phyloP scores from a whole-genome alignment of 2,888 invertebrate species.

The Galerucella nymphaeae region DNA sequence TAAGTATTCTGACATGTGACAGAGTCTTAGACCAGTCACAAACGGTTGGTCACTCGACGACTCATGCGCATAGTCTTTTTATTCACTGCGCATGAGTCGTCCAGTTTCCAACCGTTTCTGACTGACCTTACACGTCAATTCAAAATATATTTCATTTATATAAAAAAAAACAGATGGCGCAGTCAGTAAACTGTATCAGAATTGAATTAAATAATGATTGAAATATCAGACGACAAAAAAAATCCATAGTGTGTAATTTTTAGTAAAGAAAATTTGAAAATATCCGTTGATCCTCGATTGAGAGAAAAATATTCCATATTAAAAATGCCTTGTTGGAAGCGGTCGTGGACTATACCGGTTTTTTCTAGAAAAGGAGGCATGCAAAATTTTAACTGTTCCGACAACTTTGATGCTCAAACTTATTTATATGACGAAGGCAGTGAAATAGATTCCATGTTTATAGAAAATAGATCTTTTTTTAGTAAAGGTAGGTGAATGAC shows the following conservation, averaged over 20 bases:
- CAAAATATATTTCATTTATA: too few relatives aligned
- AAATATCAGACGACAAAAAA: too few relatives aligned
- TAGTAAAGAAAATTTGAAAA: conserved; percentile 21
- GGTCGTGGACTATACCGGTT: conserved; percentile 47
- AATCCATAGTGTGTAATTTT: too few relatives aligned
- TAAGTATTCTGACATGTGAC: background rate
- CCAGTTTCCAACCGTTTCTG: too few relatives aligned
- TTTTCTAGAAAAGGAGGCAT: conserved; percentile 37
- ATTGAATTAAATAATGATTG: too few relatives aligned
- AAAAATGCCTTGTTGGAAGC: conserved; percentile 49
- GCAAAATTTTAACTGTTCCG: conserved; percentile 22
- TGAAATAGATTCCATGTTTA: conserved; percentile 46
- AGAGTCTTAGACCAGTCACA: too few relatives aligned
- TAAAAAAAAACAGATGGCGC: too few relatives aligned
- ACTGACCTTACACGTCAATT: too few relatives aligned
- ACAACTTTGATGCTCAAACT: conserved; percentile 46
- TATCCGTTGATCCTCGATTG: conserved; percentile 44
- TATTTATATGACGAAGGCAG: conserved; percentile 51
- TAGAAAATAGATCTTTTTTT: conserved; percentile 36
- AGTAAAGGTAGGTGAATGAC: conserved; percentile 20
- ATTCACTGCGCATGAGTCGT: too few relatives aligned
- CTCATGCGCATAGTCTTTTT: too few relatives aligned
- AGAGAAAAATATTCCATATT: conserved; percentile 48
- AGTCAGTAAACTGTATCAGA: too few relatives aligned
- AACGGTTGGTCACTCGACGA: too few relatives aligned